phyloP scores from a whole-genome alignment of 2,113 vertebrate species.

The Ailuropoda melanoleuca region DNA sequence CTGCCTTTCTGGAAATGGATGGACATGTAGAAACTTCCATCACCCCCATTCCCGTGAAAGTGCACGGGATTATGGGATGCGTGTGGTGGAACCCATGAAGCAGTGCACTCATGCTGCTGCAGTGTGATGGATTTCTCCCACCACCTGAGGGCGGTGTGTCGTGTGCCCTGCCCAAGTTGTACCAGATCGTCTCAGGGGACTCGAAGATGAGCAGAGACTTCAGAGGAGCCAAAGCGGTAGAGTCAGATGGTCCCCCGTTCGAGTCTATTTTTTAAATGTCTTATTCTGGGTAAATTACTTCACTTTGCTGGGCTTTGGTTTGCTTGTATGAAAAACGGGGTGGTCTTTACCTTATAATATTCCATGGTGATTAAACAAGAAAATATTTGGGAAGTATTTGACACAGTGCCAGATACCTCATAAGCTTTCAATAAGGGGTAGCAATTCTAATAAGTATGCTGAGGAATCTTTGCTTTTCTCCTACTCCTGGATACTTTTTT shows the following conservation, averaged over 20 bases:
- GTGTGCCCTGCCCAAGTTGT: not conserved
- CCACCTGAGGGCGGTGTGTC: not conserved
- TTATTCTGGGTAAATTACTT: not conserved
- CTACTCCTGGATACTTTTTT: not conserved
- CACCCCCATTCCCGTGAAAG: not conserved
- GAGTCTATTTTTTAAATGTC: not conserved
- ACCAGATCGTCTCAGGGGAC: rapidly evolving
- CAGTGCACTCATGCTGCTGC: not conserved
- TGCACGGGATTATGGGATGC: rapidly evolving
- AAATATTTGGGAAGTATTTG: not conserved
- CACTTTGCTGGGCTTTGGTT: not conserved
- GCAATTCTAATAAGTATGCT: not conserved
- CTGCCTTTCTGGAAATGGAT: not conserved
- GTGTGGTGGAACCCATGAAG: rapidly evolving
- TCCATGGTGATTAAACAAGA: not conserved
- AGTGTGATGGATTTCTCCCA: no score
- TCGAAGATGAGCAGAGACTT: not conserved
- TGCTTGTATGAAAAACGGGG: not conserved
- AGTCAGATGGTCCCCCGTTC: not conserved
- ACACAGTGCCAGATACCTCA: not conserved
- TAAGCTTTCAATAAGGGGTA: not conserved
- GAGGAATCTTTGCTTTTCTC: not conserved
- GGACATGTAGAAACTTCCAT: not conserved
- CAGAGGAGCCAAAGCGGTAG: not conserved
- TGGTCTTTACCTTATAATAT: not conserved